Evolutionary conservation across 2,888 invertebrate genomes (phyloP), one percentile per base, ranked within the genome.

Genomic region (Andrena marginata): DNA sequence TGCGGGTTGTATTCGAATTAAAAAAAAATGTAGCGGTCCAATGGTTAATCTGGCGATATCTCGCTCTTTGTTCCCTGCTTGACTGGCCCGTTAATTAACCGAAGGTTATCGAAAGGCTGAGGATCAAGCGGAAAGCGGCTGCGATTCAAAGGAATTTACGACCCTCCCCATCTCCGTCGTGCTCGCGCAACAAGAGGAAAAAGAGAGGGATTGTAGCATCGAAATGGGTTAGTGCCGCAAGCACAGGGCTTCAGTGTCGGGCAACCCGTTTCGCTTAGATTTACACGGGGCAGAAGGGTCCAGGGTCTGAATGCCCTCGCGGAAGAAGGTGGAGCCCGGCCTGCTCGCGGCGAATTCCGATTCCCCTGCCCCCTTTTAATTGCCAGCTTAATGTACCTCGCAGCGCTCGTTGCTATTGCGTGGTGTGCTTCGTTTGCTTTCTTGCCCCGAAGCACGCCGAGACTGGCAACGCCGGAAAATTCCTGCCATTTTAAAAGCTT

Each of bases 361-460:
- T 89, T 87, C 89, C 83, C 85, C 80, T 69, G 67, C 56, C 74
- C 80, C 78, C 69, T 86, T 88, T 90, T 90, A 89, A 92, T 91
- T 89, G 87, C 86, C 81, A 79, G 84, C 86, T 87, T 89, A 89
- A 91, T 89, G 85, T 76, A 87, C 88, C 76, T 77, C 67, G 31
- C 26, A 59, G 71, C 77, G 29, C 64, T 77, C 76, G 73, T 62
- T 77, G 62, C 68, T 68, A 20, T 71, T 60, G 70, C 73, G 33
- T 10, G 20, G 16, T 48, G 33, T 13, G 7, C n/a, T 76, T 60
- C 16, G 33, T 74, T 67, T 31, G 60, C 31, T 31, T 65, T 72
- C 72, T 60, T n/a, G 35, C 54, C 29, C 65, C 60, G 62, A 20
- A 49, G 10, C 35, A 20, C 49, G 42, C 29, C 13, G 54, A 33